Conservation (phyloP, 2,888 invertebrate genomes). For the Callyntrura guangdongensis region DNA sequence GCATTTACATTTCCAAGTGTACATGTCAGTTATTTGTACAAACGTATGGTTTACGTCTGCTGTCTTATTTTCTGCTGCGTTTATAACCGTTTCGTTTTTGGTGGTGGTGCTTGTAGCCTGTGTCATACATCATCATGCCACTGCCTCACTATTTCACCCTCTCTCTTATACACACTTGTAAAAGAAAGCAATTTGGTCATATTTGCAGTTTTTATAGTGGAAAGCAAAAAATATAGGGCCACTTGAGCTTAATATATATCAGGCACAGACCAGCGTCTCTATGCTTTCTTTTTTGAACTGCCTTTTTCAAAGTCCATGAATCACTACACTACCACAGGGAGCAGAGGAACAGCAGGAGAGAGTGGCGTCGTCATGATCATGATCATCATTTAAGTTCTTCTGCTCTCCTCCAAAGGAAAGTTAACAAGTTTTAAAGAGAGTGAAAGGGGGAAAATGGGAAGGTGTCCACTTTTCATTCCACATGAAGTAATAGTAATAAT, state of each 20-base stretch:
- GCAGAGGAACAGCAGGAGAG: slow-evolving; percentile 20
- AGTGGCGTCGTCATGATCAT: slow-evolving; percentile 3
- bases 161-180: neutral
- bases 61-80: neutral
- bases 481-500: slow-evolving; percentile 13
- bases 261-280: neutral
- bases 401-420: slow-evolving; percentile 16
- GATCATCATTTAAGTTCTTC: slow-evolving; percentile 29
- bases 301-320: slow-evolving; percentile 40
- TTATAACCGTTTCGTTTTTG: slow-evolving; percentile 3
- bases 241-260: slow-evolving; percentile 35
- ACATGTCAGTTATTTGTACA: neutral
- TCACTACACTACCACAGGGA: slow-evolving; percentile 46
- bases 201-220: slow-evolving; percentile 26
- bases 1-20: neutral
- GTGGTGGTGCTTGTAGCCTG: slow-evolving; percentile 32
- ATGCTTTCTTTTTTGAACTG: neutral
- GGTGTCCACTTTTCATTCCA: slow-evolving; percentile 46
- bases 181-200: neutral
- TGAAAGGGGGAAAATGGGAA: slow-evolving; percentile 11
- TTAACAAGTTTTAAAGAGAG: slow-evolving; percentile 47
- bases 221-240: slow-evolving; percentile 1
- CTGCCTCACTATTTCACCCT: neutral
- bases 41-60: neutral
- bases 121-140: slow-evolving; percentile 49